Evolutionary conservation across 2,888 invertebrate species (phyloP).

Genomic region (Lacanobia wlatinum): DNA sequence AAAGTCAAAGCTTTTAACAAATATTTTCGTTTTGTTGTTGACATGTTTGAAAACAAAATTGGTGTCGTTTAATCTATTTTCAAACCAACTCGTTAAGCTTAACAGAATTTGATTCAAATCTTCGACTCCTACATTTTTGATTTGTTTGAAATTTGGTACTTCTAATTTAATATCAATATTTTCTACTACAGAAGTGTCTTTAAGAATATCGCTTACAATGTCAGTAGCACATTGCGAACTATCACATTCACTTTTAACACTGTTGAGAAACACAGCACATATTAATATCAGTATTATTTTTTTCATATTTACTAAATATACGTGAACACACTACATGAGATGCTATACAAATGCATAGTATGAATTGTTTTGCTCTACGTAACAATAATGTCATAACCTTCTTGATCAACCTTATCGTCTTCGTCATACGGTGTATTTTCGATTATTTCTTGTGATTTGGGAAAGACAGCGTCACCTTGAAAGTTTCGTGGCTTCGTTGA

Average conservation of each 20-base stretch:
- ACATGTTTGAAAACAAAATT: constrained; percentile 62
- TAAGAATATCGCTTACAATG: constrained; percentile 71
- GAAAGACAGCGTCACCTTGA: constrained; percentile 74
- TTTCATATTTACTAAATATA: constrained; percentile 72
- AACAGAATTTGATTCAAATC: constrained; percentile 71
- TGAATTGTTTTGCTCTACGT: constrained; percentile 55
- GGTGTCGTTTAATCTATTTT: constrained; percentile 69
- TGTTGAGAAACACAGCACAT: constrained; percentile 64
- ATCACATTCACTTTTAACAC: constrained; percentile 77
- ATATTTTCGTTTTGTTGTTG: constrained; percentile 75
- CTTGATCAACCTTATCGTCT: constrained; percentile 17
- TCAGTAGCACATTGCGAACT: constrained; percentile 73
- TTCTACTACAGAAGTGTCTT: constrained; percentile 59
- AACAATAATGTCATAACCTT: constrained; percentile 20
- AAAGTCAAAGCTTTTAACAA: constrained; percentile 75
- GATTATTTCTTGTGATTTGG: constrained; percentile 37
- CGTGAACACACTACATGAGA: constrained; percentile 76
- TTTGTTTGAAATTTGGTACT: constrained; percentile 65
- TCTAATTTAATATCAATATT: constrained; percentile 61
- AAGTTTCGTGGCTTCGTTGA: constrained; percentile 77
- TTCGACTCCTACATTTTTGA: constrained; percentile 62
- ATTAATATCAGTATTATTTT: constrained; percentile 67
- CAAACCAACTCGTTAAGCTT: constrained; percentile 73
- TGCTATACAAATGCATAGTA: constrained; percentile 79
- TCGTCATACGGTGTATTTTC: constrained; percentile 44